A percentile compares a stretch with the other conserved stretches of the same genome.
Conservation (phyloP, 2,113 vertebrate genomes). For the Centrocercus urophasianus region DNA sequence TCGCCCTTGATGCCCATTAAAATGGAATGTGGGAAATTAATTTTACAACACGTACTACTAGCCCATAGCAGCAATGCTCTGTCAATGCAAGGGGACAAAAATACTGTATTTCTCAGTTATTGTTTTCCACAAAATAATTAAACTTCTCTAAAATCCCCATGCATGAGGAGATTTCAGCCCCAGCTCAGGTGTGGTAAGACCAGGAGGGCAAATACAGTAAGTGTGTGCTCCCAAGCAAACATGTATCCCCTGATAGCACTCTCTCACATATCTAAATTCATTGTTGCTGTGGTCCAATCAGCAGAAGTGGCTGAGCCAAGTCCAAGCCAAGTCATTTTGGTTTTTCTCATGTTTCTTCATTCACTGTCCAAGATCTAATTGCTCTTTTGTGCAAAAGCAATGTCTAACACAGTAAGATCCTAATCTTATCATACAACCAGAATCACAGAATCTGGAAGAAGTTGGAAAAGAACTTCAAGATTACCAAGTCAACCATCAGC, state of each 20-base stretch:
- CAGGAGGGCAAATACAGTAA: neutral
- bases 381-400: neutral
- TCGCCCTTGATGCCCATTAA: neutral
- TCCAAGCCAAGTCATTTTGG: neutral
- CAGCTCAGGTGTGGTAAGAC: neutral
- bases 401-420: neutral
- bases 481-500: neutral
- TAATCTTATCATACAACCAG: neutral
- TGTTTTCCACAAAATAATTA: neutral
- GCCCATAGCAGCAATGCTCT: neutral
- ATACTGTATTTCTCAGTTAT: neutral
- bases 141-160: neutral
- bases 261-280: neutral
- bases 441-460: neutral
- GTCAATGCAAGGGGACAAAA: neutral
- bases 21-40: neutral
- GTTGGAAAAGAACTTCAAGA: neutral
- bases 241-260: neutral
- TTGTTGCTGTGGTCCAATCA: neutral
- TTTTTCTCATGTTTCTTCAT: neutral
- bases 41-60: fast-evolving
- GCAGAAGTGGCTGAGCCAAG: fast-evolving
- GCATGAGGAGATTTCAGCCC: neutral
- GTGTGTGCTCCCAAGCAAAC: neutral
- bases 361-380: neutral